These are phyloP conservation scores for Lochmaea crataegi DNA, from an alignment of 2,888 invertebrate species.

Conservation along the genomic window DNA sequence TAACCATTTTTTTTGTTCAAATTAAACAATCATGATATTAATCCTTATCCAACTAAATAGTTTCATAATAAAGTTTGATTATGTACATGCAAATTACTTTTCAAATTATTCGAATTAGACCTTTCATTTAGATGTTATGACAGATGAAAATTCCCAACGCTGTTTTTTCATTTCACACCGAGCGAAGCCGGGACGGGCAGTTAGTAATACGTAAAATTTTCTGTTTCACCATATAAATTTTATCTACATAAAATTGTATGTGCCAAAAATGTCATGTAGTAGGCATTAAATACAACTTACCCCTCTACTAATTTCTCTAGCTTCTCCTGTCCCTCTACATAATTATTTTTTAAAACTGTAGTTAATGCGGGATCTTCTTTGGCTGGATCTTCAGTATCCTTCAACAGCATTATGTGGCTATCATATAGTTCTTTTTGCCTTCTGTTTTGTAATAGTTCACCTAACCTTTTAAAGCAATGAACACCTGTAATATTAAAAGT, in stretches of 20 bases:
- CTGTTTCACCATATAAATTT: too few relatives aligned
- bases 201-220: too few relatives aligned
- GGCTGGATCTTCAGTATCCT: constrained; percentile 57
- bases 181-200: too few relatives aligned
- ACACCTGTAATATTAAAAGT: constrained; percentile 42
- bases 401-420: constrained; percentile 53
- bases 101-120: too few relatives aligned
- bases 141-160: too few relatives aligned
- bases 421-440: constrained; percentile 57
- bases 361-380: constrained; percentile 51
- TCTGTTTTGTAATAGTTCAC: constrained; percentile 56
- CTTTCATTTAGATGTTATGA: too few relatives aligned
- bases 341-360: constrained; percentile 51
- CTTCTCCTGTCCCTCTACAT: constrained; percentile 50
- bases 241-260: background rate
- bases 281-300: constrained; percentile 43
- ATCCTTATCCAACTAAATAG: too few relatives aligned
- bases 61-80: too few relatives aligned
- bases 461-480: constrained; percentile 58
- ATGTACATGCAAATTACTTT: too few relatives aligned
- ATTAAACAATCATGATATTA: too few relatives aligned
- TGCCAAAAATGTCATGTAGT: background rate
- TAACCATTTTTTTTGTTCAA: too few relatives aligned
- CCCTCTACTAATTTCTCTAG: constrained; percentile 54
- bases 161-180: too few relatives aligned